These are phyloP conservation scores for Nomada lathburiana DNA, from an alignment of 2,888 invertebrate genomes.

Conservation along the genomic window DNA sequence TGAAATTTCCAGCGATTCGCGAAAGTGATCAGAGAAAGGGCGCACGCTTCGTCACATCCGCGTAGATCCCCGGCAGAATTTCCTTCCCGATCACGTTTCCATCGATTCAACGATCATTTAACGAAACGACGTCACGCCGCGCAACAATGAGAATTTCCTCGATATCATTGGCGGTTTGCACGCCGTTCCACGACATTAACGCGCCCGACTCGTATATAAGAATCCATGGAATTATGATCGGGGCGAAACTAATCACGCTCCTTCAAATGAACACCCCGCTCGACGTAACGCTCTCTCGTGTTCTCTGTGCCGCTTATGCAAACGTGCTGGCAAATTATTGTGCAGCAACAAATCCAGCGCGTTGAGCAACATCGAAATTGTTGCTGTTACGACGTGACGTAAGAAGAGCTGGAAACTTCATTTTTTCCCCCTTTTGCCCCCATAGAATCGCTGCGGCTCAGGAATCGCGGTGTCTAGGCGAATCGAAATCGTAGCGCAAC, in stretches of 20 bases:
- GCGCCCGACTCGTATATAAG: conserved; percentile 31
- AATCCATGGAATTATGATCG: conserved; percentile 45
- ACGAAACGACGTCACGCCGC: background rate
- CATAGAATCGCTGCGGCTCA: background rate
- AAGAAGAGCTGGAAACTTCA: conserved; percentile 11
- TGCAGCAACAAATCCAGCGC: conserved; percentile 11
- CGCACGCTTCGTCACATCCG: background rate
- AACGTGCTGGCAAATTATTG: conserved; percentile 32
- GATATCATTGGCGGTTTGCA: conserved; percentile 6
- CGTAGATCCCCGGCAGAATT: background rate
- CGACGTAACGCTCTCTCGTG: conserved; percentile 22
- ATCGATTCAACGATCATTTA: conserved; percentile 23
- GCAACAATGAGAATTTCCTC: conserved; percentile 24
- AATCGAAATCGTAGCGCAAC: background rate
- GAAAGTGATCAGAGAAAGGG: background rate
- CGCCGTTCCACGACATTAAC: conserved; percentile 39
- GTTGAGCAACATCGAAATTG: conserved; percentile 34
- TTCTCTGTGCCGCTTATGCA: conserved; percentile 32
- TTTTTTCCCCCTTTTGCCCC: background rate
- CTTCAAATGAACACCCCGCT: conserved; percentile 34
- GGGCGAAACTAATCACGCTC: conserved; percentile 39
- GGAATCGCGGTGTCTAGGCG: background rate
- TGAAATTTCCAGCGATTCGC: conserved; percentile 12
- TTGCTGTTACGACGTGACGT: conserved; percentile 5
- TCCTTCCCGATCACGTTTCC: background rate